Conservation (phyloP, 2,888 invertebrate species). For the Gibbula magus region DNA sequence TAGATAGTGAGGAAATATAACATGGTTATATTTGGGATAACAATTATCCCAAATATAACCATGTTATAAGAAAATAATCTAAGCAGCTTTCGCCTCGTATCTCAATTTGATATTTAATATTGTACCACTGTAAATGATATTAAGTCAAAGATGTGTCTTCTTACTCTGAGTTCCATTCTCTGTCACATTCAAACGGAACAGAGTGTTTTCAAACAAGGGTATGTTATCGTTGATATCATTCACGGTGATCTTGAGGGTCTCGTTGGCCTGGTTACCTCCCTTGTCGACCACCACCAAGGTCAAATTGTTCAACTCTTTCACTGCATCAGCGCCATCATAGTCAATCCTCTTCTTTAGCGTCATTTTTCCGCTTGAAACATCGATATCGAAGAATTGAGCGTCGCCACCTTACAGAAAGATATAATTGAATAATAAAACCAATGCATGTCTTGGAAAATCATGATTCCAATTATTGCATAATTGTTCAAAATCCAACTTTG, state of each 20-base stretch:
- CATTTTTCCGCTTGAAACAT: not conserved
- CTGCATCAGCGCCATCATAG: not conserved
- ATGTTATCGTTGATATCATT: slow-evolving; percentile 3
- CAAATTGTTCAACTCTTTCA: not conserved
- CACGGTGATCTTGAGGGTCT: not conserved
- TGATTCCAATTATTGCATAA: no score
- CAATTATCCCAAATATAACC: no score
- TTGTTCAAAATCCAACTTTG: no score
- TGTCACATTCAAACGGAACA: not conserved
- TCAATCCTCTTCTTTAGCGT: not conserved
- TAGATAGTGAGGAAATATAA: no score
- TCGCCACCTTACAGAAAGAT: not conserved
- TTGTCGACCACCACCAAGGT: not conserved
- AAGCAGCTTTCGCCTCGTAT: no score
- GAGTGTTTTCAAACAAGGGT: not conserved
- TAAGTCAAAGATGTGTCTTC: not conserved
- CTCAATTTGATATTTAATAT: not conserved
- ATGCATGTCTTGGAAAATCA: no score
- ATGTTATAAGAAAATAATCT: no score
- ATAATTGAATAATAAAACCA: no score
- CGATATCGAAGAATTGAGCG: not conserved
- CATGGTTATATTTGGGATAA: no score
- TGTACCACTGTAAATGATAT: not conserved
- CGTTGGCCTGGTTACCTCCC: not conserved
- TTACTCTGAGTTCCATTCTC: not conserved